A percentile compares a stretch with the other conserved stretches of the same genome.
phyloP scores from a whole-genome alignment of 2,797 vertebrate species.

The Esox masquinongy region DNA sequence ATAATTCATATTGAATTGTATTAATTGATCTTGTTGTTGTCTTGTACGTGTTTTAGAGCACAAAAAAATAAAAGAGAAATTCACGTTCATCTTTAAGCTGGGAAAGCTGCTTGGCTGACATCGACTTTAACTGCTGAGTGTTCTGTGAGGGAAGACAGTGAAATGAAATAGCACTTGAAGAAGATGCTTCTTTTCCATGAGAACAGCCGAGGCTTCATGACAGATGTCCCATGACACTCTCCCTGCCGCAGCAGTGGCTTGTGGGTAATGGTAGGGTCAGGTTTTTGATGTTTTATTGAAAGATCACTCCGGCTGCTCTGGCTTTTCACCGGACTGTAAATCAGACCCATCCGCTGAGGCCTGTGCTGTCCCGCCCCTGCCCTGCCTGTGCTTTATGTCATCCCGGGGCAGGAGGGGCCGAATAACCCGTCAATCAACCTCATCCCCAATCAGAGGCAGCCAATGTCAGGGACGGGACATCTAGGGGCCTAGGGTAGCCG shows the following conservation, averaged over 20 bases:
- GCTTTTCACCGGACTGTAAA: slow-evolving; percentile 62
- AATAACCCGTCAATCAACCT: slow-evolving; percentile 3
- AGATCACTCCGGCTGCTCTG: slow-evolving; percentile 77
- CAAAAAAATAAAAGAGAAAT: background rate
- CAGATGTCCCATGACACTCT: background rate
- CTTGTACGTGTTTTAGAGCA: background rate
- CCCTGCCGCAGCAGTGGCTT: background rate
- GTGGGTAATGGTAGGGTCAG: slow-evolving; percentile 77
- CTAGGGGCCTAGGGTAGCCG: background rate
- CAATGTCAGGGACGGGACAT: background rate
- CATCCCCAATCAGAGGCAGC: slow-evolving; percentile 1
- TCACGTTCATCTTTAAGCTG: background rate
- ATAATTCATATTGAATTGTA: background rate
- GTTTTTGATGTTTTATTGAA: slow-evolving; percentile 61
- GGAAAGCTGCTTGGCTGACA: background rate
- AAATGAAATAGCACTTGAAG: background rate
- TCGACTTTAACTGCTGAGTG: background rate
- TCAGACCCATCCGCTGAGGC: slow-evolving; percentile 44
- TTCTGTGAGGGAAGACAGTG: slow-evolving; percentile 1
- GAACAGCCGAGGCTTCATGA: background rate
- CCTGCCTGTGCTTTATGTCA: background rate
- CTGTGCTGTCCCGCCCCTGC: slow-evolving; percentile 3
- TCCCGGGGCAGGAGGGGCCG: background rate
- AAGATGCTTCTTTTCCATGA: background rate
- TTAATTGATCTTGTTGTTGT: background rate